phyloP scores from a whole-genome alignment of 2,113 vertebrate species.

The Boulengerochromis microlepis region DNA sequence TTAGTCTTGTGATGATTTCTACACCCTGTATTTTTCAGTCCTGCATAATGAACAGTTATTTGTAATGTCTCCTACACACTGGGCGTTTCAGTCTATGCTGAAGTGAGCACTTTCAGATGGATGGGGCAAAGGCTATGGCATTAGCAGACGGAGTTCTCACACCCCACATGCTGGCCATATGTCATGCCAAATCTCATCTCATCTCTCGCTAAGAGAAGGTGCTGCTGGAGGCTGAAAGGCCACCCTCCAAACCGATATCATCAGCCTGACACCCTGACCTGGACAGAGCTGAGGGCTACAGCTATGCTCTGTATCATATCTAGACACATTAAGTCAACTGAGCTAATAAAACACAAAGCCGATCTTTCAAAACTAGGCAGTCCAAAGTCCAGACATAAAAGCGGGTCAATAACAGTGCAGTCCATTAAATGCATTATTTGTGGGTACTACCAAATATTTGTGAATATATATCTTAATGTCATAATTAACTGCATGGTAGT shows the following conservation, averaged over 20 bases:
- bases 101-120: constrained; percentile 4
- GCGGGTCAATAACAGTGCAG: not conserved
- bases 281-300: not conserved
- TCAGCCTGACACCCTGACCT: constrained; percentile 18
- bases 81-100: not conserved
- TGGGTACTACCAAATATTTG: not conserved
- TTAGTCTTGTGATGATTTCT: not conserved
- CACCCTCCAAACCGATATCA: constrained; percentile 25
- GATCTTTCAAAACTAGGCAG: not conserved
- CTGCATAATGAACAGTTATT: not conserved
- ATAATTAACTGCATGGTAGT: not conserved
- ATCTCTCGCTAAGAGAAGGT: constrained; percentile 3
- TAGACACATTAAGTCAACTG: not conserved
- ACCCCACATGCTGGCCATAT: constrained; percentile 41
- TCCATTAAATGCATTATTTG: not conserved
- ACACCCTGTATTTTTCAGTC: not conserved
- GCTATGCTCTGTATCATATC: constrained; percentile 3
- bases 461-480: not conserved
- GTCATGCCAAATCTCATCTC: constrained; percentile 39
- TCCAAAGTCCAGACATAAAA: not conserved
- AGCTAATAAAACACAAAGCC: not conserved
- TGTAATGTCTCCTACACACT: not conserved
- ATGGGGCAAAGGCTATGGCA: constrained; percentile 38
- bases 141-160: constrained; percentile 35
- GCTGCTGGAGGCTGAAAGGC: constrained; percentile 30